These are phyloP conservation scores for Laticauda colubrina DNA, from an alignment of 2,113 vertebrate genomes.

Conservation along the genomic window DNA sequence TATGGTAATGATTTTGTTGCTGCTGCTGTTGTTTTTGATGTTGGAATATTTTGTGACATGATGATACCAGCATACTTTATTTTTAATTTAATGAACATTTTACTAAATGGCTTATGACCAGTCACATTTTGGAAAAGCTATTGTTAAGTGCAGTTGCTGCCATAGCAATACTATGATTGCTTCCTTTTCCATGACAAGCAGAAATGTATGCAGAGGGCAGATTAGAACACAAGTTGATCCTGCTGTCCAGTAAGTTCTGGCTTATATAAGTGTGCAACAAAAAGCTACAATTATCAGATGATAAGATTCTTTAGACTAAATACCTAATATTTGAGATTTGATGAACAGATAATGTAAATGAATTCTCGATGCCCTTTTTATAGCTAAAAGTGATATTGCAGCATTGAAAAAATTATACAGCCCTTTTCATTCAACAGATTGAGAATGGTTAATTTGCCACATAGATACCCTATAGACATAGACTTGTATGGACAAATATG, in stretches of 20 bases:
- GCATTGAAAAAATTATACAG: neutral
- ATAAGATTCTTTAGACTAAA: no score
- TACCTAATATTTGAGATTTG: neutral
- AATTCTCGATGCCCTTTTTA: neutral
- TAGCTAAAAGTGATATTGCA: neutral
- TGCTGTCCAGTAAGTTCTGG: neutral
- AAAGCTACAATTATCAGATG: no score
- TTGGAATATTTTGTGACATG: neutral
- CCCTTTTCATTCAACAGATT: neutral
- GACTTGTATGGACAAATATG: neutral
- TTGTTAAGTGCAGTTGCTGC: neutral
- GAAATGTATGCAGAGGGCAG: no score
- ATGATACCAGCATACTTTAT: neutral
- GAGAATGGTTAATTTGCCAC: neutral
- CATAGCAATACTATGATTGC: no score
- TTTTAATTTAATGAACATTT: neutral
- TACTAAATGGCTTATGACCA: neutral
- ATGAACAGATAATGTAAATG: neutral
- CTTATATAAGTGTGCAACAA: no score
- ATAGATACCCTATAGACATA: neutral
- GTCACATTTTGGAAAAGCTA: neutral
- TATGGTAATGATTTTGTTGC: neutral
- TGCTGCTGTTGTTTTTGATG: neutral
- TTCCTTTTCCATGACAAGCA: neutral
- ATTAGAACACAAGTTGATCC: neutral